These are phyloP conservation scores for Lates japonicus DNA, from an alignment of 2,797 vertebrate species.

Conservation along the genomic window DNA sequence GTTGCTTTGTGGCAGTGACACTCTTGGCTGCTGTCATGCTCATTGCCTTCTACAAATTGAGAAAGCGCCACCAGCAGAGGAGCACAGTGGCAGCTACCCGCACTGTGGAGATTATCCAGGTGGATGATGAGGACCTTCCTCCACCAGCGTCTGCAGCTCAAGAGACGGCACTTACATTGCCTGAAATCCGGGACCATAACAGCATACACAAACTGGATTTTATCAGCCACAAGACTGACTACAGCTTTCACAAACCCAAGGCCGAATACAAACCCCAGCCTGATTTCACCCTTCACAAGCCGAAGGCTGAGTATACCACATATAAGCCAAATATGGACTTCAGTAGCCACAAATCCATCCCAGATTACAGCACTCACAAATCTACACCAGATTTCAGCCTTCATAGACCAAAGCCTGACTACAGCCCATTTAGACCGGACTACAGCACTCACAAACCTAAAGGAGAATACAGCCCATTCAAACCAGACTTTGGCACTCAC, in stretches of 20 bases:
- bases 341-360: conserved; percentile 80
- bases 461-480: conserved; percentile 84
- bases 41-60: conserved; percentile 98
- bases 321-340: conserved; percentile 86
- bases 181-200: conserved; percentile 93
- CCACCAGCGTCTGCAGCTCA: conserved; percentile 87
- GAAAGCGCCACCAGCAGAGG: conserved; percentile 97
- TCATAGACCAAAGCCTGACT: conserved; percentile 84
- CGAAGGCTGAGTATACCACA: conserved; percentile 84
- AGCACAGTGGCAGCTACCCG: conserved; percentile 94
- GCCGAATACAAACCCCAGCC: conserved; percentile 83
- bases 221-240: conserved; percentile 86
- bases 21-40: conserved; percentile 97
- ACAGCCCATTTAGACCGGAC: conserved; percentile 83
- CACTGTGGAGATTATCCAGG: conserved; percentile 97
- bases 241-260: conserved; percentile 84
- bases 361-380: conserved; percentile 84
- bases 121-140: conserved; percentile 94
- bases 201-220: conserved; percentile 88
- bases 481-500: conserved; percentile 83
- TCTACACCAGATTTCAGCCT: conserved; percentile 84
- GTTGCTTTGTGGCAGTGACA: conserved; percentile 98
- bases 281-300: conserved; percentile 84
- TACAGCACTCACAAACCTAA: conserved; percentile 83
- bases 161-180: conserved; percentile 91